phyloP scores from a whole-genome alignment of 1,140 invertebrate species.

The Colletes latitarsis region DNA sequence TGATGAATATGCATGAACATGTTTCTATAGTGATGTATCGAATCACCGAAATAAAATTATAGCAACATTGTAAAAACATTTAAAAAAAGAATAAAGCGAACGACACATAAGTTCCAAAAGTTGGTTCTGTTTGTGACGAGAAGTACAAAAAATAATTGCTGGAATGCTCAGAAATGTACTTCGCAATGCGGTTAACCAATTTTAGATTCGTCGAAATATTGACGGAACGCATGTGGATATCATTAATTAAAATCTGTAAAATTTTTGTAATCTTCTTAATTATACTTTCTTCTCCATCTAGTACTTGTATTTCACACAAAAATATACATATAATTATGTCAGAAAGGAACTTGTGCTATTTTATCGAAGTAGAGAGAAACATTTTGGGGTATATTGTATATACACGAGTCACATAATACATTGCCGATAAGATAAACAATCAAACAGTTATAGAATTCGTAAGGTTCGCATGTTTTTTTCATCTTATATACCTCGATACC shows the following conservation, averaged over 20 bases:
- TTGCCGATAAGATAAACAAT: conserved; percentile 4
- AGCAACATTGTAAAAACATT: not conserved
- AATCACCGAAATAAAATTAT: no score
- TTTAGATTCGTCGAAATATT: not conserved
- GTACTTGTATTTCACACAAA: no score
- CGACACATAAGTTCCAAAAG: not conserved
- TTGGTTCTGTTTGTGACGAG: not conserved
- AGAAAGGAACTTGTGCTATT: not conserved
- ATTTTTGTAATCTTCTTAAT: not conserved
- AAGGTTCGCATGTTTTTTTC: not conserved
- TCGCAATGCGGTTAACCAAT: not conserved
- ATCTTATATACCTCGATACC: not conserved
- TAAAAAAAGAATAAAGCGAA: not conserved
- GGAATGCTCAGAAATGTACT: not conserved
- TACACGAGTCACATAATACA: not conserved
- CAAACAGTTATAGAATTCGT: not conserved
- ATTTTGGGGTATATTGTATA: not conserved
- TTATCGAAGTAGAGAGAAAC: not conserved
- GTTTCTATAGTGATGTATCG: not conserved
- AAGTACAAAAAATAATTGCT: not conserved
- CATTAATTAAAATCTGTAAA: not conserved
- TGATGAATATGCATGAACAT: not conserved
- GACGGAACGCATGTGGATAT: not conserved
- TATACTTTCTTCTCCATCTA: not conserved
- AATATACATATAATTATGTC: not conserved